Percentiles rank a stretch among this genome's conserved stretches.
Conservation (phyloP, 2,113 vertebrate genomes). For the Greenwoodochromis staneri region DNA sequence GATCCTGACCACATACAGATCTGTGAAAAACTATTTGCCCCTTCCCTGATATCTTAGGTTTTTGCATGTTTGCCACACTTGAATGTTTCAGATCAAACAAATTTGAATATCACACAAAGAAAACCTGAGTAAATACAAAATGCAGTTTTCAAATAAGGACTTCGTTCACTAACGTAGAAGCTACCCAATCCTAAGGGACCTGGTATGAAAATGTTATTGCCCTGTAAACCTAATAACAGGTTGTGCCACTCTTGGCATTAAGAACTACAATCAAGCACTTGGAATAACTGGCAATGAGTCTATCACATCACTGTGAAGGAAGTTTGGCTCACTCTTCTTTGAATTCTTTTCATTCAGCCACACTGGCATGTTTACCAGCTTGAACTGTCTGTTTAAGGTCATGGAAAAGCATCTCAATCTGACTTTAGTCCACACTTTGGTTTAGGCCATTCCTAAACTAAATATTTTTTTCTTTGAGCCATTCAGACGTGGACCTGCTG, state of each 20-base stretch:
- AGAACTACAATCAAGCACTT: background rate
- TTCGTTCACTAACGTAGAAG: fast-evolving
- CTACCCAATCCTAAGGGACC: background rate
- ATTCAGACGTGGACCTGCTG: background rate
- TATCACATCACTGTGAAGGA: background rate
- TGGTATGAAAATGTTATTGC: background rate
- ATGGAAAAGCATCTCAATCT: background rate
- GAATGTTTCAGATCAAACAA: background rate
- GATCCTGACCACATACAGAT: background rate
- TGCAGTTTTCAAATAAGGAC: background rate
- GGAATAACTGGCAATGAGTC: background rate
- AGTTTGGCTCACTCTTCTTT: background rate
- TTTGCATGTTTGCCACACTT: background rate
- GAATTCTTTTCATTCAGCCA: background rate
- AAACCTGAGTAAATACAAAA: background rate
- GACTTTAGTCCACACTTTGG: background rate
- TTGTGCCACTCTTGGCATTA: background rate
- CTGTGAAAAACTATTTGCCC: background rate
- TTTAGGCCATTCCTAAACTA: background rate
- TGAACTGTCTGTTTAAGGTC: background rate
- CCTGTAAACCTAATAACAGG: background rate
- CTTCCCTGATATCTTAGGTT: background rate
- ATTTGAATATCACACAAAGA: background rate
- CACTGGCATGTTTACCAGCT: background rate
- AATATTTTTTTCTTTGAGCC: background rate